These are phyloP conservation scores for Neoarius graeffei DNA, from an alignment of 2,113 vertebrate genomes.

Conservation along the genomic window DNA sequence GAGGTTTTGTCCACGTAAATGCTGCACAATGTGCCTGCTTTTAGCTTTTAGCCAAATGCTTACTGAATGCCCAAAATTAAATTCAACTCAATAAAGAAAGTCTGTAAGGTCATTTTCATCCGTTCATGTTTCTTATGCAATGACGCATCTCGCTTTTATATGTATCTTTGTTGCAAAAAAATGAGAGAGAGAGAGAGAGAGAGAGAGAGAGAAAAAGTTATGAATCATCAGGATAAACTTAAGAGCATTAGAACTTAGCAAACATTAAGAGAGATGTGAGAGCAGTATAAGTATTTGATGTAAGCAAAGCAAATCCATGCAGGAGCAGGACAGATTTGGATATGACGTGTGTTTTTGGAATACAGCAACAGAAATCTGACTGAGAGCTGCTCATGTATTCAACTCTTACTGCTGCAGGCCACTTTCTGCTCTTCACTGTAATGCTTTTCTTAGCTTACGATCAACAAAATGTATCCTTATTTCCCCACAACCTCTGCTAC, in stretches of 20 bases:
- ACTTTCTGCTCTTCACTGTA: background rate
- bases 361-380: background rate
- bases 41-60: background rate
- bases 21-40: background rate
- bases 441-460: background rate
- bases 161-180: background rate
- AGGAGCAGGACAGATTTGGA: background rate
- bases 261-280: background rate
- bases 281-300: background rate
- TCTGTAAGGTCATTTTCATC: background rate
- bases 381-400: background rate
- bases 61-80: background rate
- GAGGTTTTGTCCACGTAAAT: background rate
- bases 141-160: background rate
- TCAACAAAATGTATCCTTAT: background rate
- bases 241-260: background rate
- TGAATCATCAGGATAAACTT: background rate
- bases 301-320: background rate
- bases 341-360: background rate
- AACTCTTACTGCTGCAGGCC: background rate
- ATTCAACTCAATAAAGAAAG: background rate
- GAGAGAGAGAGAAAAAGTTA: background rate
- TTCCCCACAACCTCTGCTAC: background rate
- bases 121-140: background rate
- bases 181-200: background rate